Conservation (phyloP, 2,888 invertebrate species). For the Pammene fasciana region DNA sequence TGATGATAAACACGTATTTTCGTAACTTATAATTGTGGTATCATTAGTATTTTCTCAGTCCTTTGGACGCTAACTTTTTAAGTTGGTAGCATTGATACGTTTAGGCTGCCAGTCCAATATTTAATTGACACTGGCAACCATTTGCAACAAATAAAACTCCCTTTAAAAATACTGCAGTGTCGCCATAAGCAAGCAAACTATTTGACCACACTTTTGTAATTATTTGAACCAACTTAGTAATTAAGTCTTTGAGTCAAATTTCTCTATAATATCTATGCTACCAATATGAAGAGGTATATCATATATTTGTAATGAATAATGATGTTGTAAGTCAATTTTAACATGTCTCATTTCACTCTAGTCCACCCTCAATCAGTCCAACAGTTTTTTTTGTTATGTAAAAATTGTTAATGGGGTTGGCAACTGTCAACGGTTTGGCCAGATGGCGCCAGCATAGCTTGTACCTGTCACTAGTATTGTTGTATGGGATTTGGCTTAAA, state of each 20-base stretch:
- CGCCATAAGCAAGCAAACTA: too few relatives aligned
- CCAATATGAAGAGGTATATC: neutral
- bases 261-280: conserved; percentile 2
- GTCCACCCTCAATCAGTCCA: conserved; percentile 4
- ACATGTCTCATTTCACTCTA: conserved; percentile 14
- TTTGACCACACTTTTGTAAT: neutral
- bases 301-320: conserved; percentile 1
- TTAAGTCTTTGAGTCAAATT: neutral
- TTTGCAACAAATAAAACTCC: neutral
- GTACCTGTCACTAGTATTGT: too few relatives aligned
- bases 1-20: neutral
- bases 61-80: neutral
- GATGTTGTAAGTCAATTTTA: conserved; percentile 24
- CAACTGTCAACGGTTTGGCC: too few relatives aligned
- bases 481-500: too few relatives aligned
- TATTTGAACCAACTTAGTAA: neutral
- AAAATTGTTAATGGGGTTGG: too few relatives aligned
- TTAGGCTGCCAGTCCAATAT: neutral
- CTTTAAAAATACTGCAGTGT: too few relatives aligned
- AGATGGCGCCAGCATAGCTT: too few relatives aligned
- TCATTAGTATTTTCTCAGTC: neutral
- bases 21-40: conserved; percentile 12
- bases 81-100: conserved; percentile 18
- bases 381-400: neutral
- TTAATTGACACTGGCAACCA: neutral